A percentile compares a stretch with the other conserved stretches of the same genome.
Conservation (phyloP, 2,113 vertebrate species). For the Paraplagusia blochii region DNA sequence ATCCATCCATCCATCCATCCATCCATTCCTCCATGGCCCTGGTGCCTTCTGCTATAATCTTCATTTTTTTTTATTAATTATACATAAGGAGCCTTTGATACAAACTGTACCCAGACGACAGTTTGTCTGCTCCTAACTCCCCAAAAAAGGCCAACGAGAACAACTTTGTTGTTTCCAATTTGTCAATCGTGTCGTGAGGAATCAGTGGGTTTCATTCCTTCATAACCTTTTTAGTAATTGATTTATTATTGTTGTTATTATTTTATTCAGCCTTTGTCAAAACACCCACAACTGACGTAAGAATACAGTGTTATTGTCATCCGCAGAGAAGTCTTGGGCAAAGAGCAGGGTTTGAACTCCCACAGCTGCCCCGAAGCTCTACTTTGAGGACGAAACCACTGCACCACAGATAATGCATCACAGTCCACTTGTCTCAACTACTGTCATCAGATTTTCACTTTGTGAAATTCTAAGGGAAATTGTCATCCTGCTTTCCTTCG, state of each 20-base stretch:
- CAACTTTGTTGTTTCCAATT: constrained; percentile 29
- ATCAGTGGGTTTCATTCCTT: constrained; percentile 20
- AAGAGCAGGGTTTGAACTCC: constrained; percentile 64
- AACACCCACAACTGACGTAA: constrained; percentile 62
- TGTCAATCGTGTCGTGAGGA: constrained; percentile 55
- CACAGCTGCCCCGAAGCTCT: constrained; percentile 66
- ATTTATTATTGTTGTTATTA: constrained; percentile 58
- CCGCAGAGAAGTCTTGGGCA: constrained; percentile 61
- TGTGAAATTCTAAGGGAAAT: constrained; percentile 53
- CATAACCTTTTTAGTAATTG: constrained; percentile 31
- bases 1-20: too few species aligned
- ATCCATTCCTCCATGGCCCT: too few species aligned
- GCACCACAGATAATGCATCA: constrained; percentile 77
- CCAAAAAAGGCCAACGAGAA: constrained; percentile 45
- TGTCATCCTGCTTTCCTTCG: constrained; percentile 41
- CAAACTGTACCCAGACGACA: constrained; percentile 55
- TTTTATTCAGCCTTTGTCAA: constrained; percentile 41
- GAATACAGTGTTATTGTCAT: constrained; percentile 61
- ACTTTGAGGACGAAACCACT: constrained; percentile 75
- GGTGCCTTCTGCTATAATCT: constrained; percentile 67
- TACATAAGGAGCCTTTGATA: constrained; percentile 72
- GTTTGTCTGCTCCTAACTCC: constrained; percentile 57
- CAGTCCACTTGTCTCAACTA: constrained; percentile 72
- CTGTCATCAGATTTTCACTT: constrained; percentile 73
- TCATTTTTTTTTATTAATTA: constrained; percentile 78